A percentile compares a stretch with the other conserved stretches of the same genome.
phyloP scores from a whole-genome alignment of 2,888 invertebrate species.

The Synanthedon tipuliformis region DNA sequence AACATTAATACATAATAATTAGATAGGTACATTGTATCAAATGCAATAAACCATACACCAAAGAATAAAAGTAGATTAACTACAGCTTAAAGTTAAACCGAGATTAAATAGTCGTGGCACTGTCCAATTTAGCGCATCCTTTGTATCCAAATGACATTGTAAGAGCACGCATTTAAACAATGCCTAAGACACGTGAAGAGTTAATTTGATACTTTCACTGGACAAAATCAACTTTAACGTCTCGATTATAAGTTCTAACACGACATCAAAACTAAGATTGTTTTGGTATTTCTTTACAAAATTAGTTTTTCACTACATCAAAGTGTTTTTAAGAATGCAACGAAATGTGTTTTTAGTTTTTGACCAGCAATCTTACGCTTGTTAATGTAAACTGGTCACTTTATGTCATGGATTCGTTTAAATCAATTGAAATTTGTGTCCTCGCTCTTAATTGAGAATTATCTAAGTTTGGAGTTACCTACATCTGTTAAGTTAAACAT shows the following conservation, averaged over 20 bases:
- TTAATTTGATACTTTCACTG: not conserved
- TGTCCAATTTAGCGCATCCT: conserved; percentile 4
- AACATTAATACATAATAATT: no score
- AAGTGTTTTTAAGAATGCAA: not conserved
- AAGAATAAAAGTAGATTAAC: not conserved
- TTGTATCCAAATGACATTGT: conserved; percentile 6
- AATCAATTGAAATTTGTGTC: conserved; percentile 6
- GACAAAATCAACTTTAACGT: not conserved
- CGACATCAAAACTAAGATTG: not conserved
- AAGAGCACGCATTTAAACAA: conserved; percentile 3
- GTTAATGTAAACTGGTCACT: not conserved
- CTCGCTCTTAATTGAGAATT: conserved; percentile 17
- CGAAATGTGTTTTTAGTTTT: not conserved
- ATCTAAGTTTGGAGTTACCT: not conserved
- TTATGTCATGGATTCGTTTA: not conserved
- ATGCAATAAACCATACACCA: no score
- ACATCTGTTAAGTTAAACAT: no score
- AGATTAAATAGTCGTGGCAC: not conserved
- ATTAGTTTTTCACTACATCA: not conserved
- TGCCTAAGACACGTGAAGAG: not conserved
- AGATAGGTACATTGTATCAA: no score
- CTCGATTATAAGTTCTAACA: not conserved
- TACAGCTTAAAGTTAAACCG: not conserved
- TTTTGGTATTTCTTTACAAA: not conserved
- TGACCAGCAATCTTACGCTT: not conserved